A percentile compares a stretch with the other conserved stretches of the same genome.
Evolutionary conservation across 2,797 vertebrate species (phyloP).

Genomic region (Periparus ater): DNA sequence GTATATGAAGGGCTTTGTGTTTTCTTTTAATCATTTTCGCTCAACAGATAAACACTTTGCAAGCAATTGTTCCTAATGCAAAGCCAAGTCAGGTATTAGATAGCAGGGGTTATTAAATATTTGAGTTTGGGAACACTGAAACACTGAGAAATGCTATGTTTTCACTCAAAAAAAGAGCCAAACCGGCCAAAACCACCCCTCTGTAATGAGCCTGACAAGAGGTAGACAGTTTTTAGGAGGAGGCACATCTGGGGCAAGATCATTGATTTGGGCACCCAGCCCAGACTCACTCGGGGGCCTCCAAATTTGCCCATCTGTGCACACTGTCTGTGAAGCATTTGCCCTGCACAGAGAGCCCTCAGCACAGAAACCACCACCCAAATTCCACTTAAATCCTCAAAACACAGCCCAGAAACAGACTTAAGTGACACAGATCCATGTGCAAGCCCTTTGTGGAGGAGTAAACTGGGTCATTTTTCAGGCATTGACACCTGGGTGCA

Average conservation of each 20-base stretch:
- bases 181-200: not conserved
- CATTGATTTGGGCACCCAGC: not conserved
- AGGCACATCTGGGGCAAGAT: slow-evolving; percentile 47
- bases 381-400: not conserved
- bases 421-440: not conserved
- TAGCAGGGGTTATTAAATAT: not conserved
- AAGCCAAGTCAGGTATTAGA: slow-evolving; percentile 52
- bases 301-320: slow-evolving; percentile 47
- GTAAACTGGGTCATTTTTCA: not conserved
- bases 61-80: slow-evolving; percentile 15
- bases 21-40: slow-evolving; percentile 57
- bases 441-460: not conserved
- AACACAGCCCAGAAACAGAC: not conserved
- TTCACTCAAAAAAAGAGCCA: not conserved
- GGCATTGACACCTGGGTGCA: not conserved
- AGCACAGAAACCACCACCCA: not conserved
- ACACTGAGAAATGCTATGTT: not conserved
- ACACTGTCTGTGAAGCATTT: not conserved
- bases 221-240: slow-evolving; percentile 5
- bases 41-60: slow-evolving; percentile 47
- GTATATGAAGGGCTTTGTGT: not conserved
- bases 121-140: not conserved
- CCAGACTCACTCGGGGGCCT: not conserved
- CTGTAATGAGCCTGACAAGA: slow-evolving; percentile 49
- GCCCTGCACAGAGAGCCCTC: not conserved